Evolutionary conservation across 2,888 invertebrate species (phyloP).

Genomic region (Gastrophysa polygoni): DNA sequence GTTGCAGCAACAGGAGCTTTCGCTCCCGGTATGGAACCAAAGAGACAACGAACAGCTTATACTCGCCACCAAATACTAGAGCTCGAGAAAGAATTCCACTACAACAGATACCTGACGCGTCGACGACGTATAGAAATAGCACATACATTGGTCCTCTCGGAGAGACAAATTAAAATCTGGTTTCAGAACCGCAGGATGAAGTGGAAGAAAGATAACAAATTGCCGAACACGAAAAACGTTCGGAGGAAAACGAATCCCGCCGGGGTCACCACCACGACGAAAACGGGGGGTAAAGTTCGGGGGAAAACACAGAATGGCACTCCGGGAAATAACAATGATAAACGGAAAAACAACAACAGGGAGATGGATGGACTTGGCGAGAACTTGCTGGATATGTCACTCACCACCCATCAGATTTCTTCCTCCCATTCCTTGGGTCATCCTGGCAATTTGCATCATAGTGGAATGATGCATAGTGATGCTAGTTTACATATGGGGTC

Average conservation of each 20-base stretch:
- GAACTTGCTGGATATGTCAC: conserved; percentile 59
- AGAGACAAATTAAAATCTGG: conserved; percentile 90
- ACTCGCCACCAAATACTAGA: conserved; percentile 97
- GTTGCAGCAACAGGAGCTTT: conserved; percentile 84
- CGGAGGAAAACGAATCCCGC: conserved; percentile 79
- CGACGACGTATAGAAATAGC: conserved; percentile 97
- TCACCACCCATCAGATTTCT: conserved; percentile 58
- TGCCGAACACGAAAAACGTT: conserved; percentile 82
- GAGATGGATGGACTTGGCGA: conserved; percentile 66
- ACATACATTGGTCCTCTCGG: conserved; percentile 91
- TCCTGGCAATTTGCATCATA: conserved; percentile 49
- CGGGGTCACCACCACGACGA: conserved; percentile 68
- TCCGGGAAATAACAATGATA: conserved; percentile 66
- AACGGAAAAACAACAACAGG: conserved; percentile 66
- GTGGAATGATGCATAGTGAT: conserved; percentile 53
- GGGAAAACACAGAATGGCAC: conserved; percentile 55
- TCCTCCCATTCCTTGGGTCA: conserved; percentile 59
- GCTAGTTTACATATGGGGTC: conserved; percentile 61
- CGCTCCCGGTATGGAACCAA: conserved; percentile 93
- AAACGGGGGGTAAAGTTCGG: conserved; percentile 56
- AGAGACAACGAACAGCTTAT: conserved; percentile 95
- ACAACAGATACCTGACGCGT: conserved; percentile 94
- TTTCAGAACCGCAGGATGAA: conserved; percentile 87
- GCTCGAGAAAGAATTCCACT: conserved; percentile 97
- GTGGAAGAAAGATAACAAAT: conserved; percentile 87